Evolutionary conservation across 2,797 vertebrate species (phyloP).

Genomic region (Thamnophis elegans): DNA sequence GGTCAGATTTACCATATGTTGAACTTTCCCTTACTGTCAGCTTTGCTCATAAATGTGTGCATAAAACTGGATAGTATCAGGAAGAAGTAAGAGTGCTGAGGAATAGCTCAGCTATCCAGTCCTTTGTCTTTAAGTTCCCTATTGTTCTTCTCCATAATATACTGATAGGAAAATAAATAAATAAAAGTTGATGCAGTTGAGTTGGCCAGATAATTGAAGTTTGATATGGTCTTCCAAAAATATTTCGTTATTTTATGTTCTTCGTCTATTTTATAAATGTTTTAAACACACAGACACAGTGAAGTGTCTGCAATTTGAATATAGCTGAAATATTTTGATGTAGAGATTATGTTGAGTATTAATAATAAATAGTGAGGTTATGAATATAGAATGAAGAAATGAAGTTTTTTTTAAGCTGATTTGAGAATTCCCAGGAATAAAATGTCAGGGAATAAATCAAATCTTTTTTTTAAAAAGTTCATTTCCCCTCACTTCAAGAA

Average conservation of each 20-base stretch:
- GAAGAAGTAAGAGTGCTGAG: not conserved
- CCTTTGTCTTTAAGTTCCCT: not conserved
- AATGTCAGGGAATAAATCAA: not conserved
- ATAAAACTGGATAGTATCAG: not conserved
- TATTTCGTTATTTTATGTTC: not conserved
- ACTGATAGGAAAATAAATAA: conserved; percentile 28
- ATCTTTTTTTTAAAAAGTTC: not conserved
- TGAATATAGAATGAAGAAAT: not conserved
- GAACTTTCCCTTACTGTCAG: not conserved
- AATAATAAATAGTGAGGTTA: not conserved
- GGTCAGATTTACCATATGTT: not conserved
- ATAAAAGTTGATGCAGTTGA: conserved; percentile 14
- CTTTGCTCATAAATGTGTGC: not conserved
- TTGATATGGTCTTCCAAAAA: conserved; percentile 17
- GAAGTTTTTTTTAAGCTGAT: not conserved
- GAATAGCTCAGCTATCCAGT: not conserved
- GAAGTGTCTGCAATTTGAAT: not conserved
- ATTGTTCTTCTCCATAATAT: not conserved
- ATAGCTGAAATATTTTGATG: not conserved
- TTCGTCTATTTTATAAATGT: conserved; percentile 4
- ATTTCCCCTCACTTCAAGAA: not conserved
- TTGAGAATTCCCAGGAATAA: not conserved
- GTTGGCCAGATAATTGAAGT: not conserved
- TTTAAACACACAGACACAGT: not conserved
- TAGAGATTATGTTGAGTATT: not conserved